Percentiles rank a stretch among this genome's conserved stretches.
Conservation (phyloP, 2,113 vertebrate species). For the Piaya cayana region DNA sequence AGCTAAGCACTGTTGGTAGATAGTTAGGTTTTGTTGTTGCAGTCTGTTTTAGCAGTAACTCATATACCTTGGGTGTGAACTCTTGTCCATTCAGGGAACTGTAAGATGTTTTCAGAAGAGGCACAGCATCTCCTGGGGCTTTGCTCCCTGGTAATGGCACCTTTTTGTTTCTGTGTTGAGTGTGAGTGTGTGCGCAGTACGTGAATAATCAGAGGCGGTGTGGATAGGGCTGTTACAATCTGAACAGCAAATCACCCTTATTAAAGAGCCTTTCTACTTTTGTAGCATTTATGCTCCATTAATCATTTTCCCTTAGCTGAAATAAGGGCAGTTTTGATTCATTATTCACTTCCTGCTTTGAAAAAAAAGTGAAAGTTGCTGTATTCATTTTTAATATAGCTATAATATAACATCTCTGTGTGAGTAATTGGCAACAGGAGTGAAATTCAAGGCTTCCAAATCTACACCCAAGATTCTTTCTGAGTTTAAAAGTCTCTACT, state of each 20-base stretch:
- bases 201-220: neutral
- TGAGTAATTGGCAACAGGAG: neutral
- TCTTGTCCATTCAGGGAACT: neutral
- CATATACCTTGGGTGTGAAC: accelerated
- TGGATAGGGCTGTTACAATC: neutral
- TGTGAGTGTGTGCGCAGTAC: neutral
- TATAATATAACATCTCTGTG: neutral
- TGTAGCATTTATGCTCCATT: neutral
- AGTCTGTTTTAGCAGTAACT: neutral
- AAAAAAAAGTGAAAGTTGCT: neutral
- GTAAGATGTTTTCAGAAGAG: neutral
- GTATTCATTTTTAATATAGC: neutral
- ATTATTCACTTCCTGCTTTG: neutral
- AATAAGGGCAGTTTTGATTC: neutral
- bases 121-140: neutral
- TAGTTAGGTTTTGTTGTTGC: neutral
- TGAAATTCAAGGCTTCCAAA: neutral
- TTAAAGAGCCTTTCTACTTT: neutral
- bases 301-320: neutral
- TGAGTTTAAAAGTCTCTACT: neutral
- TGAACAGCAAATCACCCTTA: neutral
- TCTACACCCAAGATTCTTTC: neutral
- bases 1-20: neutral
- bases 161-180: neutral
- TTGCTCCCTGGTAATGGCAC: neutral